phyloP scores from a whole-genome alignment of 2,797 vertebrate species.

The Sitta carolinensis region DNA sequence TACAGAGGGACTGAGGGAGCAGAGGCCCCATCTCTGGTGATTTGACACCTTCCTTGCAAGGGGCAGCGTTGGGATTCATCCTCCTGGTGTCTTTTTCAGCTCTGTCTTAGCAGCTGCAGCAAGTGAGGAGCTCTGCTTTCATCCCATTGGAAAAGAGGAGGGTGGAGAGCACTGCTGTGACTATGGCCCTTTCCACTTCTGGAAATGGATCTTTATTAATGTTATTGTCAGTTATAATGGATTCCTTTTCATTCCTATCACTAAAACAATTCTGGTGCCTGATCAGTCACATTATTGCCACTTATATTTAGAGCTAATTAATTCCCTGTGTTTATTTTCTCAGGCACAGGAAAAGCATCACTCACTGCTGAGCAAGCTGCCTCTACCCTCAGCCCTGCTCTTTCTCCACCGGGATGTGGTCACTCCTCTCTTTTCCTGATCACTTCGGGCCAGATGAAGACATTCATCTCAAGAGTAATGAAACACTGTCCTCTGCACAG shows the following conservation, averaged over 20 bases:
- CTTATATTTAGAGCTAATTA: slow-evolving; percentile 61
- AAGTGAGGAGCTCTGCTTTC: neutral
- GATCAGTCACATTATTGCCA: slow-evolving; percentile 48
- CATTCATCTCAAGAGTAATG: neutral
- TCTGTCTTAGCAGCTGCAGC: neutral
- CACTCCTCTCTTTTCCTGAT: neutral
- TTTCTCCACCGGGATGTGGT: neutral
- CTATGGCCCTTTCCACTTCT: neutral
- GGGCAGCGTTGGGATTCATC: neutral
- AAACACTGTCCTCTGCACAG: neutral
- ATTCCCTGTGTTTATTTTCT: slow-evolving; percentile 54
- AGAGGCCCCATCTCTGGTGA: too few species aligned
- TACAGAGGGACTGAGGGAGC: neutral
- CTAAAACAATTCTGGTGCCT: slow-evolving; percentile 47
- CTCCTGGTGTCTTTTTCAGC: neutral
- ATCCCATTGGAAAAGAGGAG: neutral
- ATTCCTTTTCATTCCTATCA: slow-evolving; percentile 47
- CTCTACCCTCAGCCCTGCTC: neutral
- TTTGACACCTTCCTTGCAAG: too few species aligned
- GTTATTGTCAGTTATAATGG: neutral
- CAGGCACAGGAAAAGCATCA: neutral
- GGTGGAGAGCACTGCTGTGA: neutral
- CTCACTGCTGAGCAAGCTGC: neutral
- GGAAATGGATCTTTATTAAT: slow-evolving; percentile 30
- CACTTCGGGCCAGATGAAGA: neutral